Percentiles rank a stretch among this genome's conserved stretches.
Evolutionary conservation across 2,888 invertebrate species (phyloP).

Genomic region (Euzetes globulus): DNA sequence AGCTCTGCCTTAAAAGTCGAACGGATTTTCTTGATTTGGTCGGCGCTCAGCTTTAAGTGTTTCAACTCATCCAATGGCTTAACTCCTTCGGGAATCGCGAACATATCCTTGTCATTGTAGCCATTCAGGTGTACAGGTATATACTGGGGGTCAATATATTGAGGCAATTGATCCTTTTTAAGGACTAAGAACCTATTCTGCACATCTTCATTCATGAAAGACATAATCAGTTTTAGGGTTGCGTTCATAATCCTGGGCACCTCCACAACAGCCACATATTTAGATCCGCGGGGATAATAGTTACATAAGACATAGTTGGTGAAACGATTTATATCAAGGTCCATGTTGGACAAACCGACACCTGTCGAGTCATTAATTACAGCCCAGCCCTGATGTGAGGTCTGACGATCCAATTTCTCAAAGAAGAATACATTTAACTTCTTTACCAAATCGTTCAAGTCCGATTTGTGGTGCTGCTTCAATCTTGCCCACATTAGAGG

Average conservation of each 20-base stretch:
- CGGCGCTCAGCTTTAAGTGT: neutral
- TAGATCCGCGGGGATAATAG: slow-evolving; percentile 53
- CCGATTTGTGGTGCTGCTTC: slow-evolving; percentile 26
- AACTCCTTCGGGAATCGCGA: too few relatives aligned
- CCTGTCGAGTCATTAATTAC: slow-evolving; percentile 28
- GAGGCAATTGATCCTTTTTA: neutral
- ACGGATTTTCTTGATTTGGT: neutral
- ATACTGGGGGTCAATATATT: neutral
- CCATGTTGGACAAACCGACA: slow-evolving; percentile 47
- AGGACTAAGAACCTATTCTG: neutral
- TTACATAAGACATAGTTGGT: slow-evolving; percentile 74
- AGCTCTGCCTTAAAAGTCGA: neutral
- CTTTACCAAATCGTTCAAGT: slow-evolving; percentile 1
- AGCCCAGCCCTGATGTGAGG: slow-evolving; percentile 27
- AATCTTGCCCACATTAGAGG: neutral
- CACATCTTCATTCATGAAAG: neutral
- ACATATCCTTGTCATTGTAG: neutral
- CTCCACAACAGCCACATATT: neutral
- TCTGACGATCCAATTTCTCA: slow-evolving; percentile 18
- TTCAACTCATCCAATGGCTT: neutral
- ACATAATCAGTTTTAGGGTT: neutral
- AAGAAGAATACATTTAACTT: slow-evolving; percentile 22
- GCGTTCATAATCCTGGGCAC: neutral
- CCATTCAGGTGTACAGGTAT: neutral
- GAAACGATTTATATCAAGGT: slow-evolving; percentile 81